Evolutionary conservation across 2,888 invertebrate genomes (phyloP), one percentile per base, ranked within the genome.

Genomic region (Amblyjoppa fuscipennis): DNA sequence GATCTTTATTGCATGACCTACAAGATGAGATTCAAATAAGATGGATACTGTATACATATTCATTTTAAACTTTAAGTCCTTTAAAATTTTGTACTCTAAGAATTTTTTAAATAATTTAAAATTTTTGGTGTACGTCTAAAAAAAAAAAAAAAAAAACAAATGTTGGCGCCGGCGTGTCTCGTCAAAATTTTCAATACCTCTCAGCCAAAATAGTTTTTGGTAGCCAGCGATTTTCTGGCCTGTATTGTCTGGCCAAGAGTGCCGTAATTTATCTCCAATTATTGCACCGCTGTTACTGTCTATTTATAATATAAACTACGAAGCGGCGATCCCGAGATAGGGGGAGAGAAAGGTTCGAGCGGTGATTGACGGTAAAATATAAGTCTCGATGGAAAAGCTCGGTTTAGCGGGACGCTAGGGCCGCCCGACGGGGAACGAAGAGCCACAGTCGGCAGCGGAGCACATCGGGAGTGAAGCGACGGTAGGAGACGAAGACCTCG

Each of bases 301-400:
- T 76, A 76, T 76, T 76, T 66, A 66, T 76, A 76, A 76, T 76
- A 28, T 16, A 64, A 76, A 53, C 66, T 66, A 66, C 66, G 38
- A 53, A 34, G 53, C 71, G 9, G 20, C 3, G 49, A n/a, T n/a
- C n/a, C 2, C 61, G 53, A 71, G 20, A 51, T 13, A 64, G 31
- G 13, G 59, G 34, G 28, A 64, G 59, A 16, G 28, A 31, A 31
- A 64, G 49, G 20, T 75, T 77, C 56, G 77, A 77, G 68, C 53
- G 53, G 38, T 77, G 77, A 76, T 77, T 68, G 77, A 68, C 68
- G 53, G 64, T 45, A 16, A 68, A 53, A 68, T 68, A 77, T 68
- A 68, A 77, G 66, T 77, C 41, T n/a, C 38, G 53, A 6, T 31
- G 64, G 20, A n/a, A 53, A 68, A 68, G 13, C 69, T 28, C n/a